Conservation (phyloP, 2,797 vertebrate species). For the Cynopterus sphinx region DNA sequence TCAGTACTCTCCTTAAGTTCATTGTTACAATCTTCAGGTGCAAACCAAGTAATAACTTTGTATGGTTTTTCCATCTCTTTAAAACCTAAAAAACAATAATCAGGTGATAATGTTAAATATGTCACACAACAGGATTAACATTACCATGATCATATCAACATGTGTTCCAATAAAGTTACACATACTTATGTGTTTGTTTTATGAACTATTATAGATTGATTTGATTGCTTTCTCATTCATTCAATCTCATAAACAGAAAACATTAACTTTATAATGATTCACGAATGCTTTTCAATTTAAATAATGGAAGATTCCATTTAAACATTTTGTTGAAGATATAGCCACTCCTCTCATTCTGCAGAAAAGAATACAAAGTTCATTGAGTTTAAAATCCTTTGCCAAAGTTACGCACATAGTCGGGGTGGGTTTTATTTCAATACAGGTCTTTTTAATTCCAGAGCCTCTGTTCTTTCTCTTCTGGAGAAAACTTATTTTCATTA, state of each 20-base stretch:
- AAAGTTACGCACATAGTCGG: neutral
- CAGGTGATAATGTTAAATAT: neutral
- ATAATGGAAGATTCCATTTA: neutral
- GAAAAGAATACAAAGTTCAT: neutral
- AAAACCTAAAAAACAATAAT: constrained; percentile 32
- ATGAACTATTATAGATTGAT: neutral
- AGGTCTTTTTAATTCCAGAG: neutral
- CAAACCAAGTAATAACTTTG: neutral
- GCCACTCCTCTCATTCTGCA: neutral
- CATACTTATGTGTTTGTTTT: neutral
- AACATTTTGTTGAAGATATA: neutral
- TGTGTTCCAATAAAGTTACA: neutral
- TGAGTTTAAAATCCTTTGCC: neutral
- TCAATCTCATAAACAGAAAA: neutral
- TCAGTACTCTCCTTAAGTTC: neutral
- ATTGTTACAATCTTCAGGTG: neutral
- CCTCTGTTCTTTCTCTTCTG: neutral
- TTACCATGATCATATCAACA: neutral
- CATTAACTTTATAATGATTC: neutral
- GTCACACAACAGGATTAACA: neutral
- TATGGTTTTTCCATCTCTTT: constrained; percentile 6
- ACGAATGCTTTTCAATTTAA: neutral
- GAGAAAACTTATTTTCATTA: neutral
- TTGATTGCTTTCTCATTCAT: neutral
- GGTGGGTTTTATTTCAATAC: neutral